Conservation (phyloP, 2,797 vertebrate species). For the Mormyrus proboscirostris region DNA sequence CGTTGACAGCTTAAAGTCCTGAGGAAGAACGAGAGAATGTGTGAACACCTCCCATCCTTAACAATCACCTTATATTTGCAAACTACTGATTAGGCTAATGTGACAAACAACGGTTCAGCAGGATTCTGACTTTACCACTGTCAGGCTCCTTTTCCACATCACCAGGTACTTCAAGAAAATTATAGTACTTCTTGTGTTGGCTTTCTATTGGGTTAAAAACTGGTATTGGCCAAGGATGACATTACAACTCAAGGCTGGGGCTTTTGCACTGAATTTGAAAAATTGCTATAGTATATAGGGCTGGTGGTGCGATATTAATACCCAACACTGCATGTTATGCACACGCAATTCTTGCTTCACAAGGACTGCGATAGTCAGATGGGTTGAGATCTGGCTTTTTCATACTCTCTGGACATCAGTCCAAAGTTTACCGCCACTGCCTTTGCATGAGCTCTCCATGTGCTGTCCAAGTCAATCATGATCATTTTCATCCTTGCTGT, state of each 20-base stretch:
- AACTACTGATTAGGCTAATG: background rate
- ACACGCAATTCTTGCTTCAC: background rate
- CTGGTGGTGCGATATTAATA: background rate
- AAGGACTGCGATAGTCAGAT: background rate
- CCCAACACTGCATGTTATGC: background rate
- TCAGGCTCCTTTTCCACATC: background rate
- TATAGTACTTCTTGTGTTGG: background rate
- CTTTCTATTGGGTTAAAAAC: background rate
- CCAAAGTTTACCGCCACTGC: background rate
- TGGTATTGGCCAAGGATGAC: background rate
- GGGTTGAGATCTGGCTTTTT: background rate
- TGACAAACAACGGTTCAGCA: background rate
- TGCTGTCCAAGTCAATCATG: background rate
- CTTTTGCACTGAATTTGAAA: background rate
- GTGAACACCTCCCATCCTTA: background rate
- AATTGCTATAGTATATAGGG: background rate
- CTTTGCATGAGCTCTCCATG: background rate
- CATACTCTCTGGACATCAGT: background rate
- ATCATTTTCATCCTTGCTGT: background rate
- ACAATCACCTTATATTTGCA: background rate
- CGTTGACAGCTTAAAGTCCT: constrained; percentile 84
- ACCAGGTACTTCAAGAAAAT: background rate
- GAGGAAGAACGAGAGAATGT: constrained; percentile 2
- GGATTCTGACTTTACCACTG: background rate
- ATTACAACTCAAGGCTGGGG: background rate